Conservation (phyloP, 1,140 invertebrate species). For the Plutomurus gul region DNA sequence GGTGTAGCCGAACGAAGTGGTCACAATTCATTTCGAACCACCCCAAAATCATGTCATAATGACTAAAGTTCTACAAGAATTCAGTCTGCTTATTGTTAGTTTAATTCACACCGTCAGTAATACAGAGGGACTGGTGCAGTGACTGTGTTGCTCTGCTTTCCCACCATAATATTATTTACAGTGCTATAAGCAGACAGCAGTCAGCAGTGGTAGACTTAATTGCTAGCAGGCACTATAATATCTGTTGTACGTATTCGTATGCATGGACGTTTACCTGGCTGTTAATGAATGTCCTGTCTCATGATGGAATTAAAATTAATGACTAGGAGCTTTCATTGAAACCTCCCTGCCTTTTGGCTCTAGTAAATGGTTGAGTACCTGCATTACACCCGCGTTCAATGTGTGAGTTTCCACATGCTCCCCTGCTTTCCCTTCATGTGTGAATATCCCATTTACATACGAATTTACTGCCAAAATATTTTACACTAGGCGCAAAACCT, state of each 20-base stretch:
- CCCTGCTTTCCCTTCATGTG: not conserved
- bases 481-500: too few relatives aligned
- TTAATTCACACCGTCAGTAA: constrained; percentile 10
- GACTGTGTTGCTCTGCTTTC: too few relatives aligned
- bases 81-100: not conserved
- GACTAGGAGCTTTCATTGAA: not conserved
- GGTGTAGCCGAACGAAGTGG: not conserved
- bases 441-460: too few relatives aligned
- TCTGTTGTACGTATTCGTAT: not conserved
- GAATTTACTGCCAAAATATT: too few relatives aligned
- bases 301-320: constrained; percentile 27
- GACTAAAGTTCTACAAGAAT: constrained; percentile 17
- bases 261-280: not conserved
- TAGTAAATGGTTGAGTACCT: too few relatives aligned
- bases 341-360: not conserved
- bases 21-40: constrained; percentile 22
- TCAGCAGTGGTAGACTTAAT: too few relatives aligned
- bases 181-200: not conserved
- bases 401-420: not conserved
- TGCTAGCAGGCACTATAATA: too few relatives aligned
- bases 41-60: constrained; percentile 20
- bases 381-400: too few relatives aligned
- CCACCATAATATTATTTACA: too few relatives aligned
- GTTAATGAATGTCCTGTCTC: constrained; percentile 18
- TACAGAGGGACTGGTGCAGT: too few relatives aligned